Evolutionary conservation across 2,113 vertebrate genomes (phyloP), one percentile per base, ranked within the genome.

Genomic region (Cyprinus carpio): DNA sequence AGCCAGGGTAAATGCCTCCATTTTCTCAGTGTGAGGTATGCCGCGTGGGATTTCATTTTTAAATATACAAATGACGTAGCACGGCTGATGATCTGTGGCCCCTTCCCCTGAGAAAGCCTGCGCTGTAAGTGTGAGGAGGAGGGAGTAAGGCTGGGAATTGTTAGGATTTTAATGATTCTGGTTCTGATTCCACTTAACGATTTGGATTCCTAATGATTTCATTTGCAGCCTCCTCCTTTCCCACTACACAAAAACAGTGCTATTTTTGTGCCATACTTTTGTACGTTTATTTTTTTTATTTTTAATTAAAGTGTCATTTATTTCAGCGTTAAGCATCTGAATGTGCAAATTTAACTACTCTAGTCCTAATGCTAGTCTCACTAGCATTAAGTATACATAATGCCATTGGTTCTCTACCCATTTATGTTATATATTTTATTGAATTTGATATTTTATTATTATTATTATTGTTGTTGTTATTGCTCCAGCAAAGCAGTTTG

Each of bases 21-120:
- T 94, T 94, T 93, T 91, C 92, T 88, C 93, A 92, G 92, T 92
- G 89, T 89, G 93, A 89, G 91, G 90, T 75, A 72, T 67, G 72
- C 67, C 85, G 72, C 75, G 81, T 92, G 89, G 87, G 90, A 92
- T 87, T 87, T 88, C 80, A 89, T 88, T 91, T 91, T 91, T 92
- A 93, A 94, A 72, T 93, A 92, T 90, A 93, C 91, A 91, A 89
- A 90, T 86, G 25, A 84, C 64, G 79, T n/a, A 20, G 84, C 89
- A 85, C 87, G 86, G 88, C 87, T 90, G n/a, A 79, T 79, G 76
- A 88, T 89, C 77, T 87, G 91, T 88, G 89, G 29, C 85, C 84
- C 87, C 84, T 40, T 8, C 67, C 34, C 34, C 10, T 40, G 77
- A 74, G 88, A 91, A 91, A 89, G 84, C 83, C 82, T 90, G 89